These are phyloP conservation scores for Neolamprologus modestus DNA, from an alignment of 2,113 vertebrate species.

Conservation along the genomic window DNA sequence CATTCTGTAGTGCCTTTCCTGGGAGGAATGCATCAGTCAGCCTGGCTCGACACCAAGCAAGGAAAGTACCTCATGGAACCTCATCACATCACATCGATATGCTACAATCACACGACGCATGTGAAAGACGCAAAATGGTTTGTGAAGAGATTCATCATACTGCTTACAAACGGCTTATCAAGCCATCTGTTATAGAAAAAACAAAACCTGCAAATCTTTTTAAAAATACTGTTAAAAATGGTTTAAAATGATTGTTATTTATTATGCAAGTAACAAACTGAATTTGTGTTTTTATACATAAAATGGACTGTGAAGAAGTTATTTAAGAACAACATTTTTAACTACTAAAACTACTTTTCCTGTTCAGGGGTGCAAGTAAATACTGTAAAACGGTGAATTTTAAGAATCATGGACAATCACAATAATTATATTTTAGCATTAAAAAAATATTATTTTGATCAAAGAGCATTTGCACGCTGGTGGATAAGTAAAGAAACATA, in stretches of 20 bases:
- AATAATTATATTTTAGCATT: neutral
- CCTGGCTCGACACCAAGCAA: neutral
- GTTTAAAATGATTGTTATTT: neutral
- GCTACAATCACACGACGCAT: neutral
- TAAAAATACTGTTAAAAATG: neutral
- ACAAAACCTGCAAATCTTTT: fast-evolving
- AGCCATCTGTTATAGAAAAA: neutral
- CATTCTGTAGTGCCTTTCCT: neutral
- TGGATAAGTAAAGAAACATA: neutral
- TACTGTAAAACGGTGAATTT: neutral
- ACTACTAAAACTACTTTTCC: neutral
- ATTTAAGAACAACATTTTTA: neutral
- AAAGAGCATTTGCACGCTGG: neutral
- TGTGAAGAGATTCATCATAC: neutral
- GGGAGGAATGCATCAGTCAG: neutral
- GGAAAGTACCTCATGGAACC: neutral
- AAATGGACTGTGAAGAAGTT: neutral
- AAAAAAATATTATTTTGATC: neutral
- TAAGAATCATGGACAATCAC: neutral
- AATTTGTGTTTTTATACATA: neutral
- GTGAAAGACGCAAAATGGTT: neutral
- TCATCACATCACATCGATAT: neutral
- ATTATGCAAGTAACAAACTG: neutral
- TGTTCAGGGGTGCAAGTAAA: neutral
- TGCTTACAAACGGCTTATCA: neutral